phyloP scores from a whole-genome alignment of 2,113 vertebrate genomes.

The Pteropus alecto region DNA sequence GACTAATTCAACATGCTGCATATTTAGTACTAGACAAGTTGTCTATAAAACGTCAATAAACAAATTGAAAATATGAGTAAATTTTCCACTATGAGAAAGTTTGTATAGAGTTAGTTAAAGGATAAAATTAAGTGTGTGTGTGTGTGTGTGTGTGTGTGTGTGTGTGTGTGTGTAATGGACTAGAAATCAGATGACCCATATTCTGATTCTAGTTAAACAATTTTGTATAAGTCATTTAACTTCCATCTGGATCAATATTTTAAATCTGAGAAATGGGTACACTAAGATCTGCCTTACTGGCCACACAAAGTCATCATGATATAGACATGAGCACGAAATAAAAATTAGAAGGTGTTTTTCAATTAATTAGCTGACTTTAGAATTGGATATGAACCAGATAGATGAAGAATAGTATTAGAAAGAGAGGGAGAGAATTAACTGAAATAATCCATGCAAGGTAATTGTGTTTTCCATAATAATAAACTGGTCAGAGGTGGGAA shows the following conservation, averaged over 20 bases:
- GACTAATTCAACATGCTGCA: neutral
- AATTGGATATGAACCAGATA: neutral
- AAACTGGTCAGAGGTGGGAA: conserved; percentile 16
- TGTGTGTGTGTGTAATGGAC: neutral
- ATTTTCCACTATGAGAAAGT: neutral
- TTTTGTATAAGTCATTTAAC: neutral
- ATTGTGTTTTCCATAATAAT: neutral
- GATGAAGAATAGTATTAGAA: neutral
- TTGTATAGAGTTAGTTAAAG: neutral
- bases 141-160: neutral
- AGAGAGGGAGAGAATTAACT: neutral
- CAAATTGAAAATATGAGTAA: neutral
- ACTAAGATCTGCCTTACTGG: neutral
- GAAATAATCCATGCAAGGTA: neutral
- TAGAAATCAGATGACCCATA: neutral
- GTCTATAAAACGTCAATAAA: neutral
- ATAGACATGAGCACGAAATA: neutral
- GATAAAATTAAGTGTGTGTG: neutral
- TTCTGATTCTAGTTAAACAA: neutral
- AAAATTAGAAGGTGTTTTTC: neutral
- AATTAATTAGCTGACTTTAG: neutral
- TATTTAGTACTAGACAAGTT: neutral
- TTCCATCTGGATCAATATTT: neutral
- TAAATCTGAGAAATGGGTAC: neutral
- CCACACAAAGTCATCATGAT: neutral